Evolutionary conservation across 35 echinoderm and acorn worm genomes (phyloP).

Genomic region (Amphiura filiformis): DNA sequence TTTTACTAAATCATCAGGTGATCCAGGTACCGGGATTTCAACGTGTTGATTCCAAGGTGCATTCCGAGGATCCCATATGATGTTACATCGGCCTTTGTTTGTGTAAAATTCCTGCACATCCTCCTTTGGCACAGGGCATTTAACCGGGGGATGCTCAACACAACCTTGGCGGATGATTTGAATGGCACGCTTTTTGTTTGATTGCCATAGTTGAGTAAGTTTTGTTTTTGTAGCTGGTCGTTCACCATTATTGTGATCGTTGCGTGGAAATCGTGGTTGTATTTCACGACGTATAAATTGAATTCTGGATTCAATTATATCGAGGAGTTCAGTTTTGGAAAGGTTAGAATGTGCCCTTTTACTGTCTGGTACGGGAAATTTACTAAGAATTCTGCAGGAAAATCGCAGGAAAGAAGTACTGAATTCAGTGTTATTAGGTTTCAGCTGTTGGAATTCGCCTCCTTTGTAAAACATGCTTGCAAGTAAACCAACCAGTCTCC

Average conservation of each 20-base stretch:
- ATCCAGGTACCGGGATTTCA: not conserved
- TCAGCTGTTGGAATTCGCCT: not conserved
- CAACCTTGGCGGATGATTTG: not conserved
- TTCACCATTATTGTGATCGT: not conserved
- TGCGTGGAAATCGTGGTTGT: not conserved
- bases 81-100: not conserved
- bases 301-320: not conserved
- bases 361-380: not conserved
- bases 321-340: not conserved
- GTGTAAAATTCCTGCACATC: not conserved
- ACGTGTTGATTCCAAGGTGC: not conserved
- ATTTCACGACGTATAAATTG: not conserved
- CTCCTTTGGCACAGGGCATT: not conserved
- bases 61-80: not conserved
- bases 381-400: no score
- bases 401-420: no score
- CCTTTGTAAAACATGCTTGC: not conserved
- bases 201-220: not conserved
- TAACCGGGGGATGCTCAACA: not conserved
- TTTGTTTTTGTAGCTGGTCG: not conserved
- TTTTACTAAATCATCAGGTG: not conserved
- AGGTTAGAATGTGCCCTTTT: not conserved
- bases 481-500: not conserved
- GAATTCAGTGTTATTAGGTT: no score
- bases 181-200: not conserved